These are phyloP conservation scores for Oreotrochilus melanogaster DNA, from an alignment of 2,113 vertebrate species.

Conservation along the genomic window DNA sequence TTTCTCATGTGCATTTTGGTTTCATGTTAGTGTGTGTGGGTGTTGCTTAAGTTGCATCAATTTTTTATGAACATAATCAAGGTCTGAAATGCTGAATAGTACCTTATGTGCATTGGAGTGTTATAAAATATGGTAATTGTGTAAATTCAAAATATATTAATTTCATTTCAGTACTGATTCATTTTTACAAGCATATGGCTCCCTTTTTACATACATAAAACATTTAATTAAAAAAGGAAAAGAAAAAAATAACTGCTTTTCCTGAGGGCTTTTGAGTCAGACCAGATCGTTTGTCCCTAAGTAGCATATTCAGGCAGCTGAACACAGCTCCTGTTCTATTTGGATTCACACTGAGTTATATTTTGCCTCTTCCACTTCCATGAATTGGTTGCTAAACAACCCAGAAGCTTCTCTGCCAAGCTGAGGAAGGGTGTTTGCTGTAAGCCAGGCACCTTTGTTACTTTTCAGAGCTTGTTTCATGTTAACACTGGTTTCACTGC, in stretches of 20 bases:
- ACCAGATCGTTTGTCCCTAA: not conserved
- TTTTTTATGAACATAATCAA: constrained; percentile 34
- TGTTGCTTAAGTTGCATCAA: not conserved
- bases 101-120: not conserved
- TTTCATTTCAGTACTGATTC: constrained; percentile 15
- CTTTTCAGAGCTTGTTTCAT: not conserved
- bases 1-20: not conserved
- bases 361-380: not conserved
- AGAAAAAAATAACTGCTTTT: not conserved
- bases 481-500: not conserved
- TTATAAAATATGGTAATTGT: constrained; percentile 30
- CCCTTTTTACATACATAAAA: constrained; percentile 17
- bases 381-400: constrained; percentile 16
- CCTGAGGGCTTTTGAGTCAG: not conserved
- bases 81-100: not conserved
- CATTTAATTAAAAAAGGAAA: not conserved
- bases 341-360: not conserved
- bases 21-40: not conserved
- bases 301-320: constrained; percentile 7
- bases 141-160: constrained; percentile 23
- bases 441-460: not conserved
- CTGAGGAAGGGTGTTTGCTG: not conserved
- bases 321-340: not conserved
- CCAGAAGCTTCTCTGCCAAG: not conserved
- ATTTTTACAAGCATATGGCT: constrained; percentile 19